Conservation (phyloP, 2,888 invertebrate genomes). For the Invenusta paracnida region DNA sequence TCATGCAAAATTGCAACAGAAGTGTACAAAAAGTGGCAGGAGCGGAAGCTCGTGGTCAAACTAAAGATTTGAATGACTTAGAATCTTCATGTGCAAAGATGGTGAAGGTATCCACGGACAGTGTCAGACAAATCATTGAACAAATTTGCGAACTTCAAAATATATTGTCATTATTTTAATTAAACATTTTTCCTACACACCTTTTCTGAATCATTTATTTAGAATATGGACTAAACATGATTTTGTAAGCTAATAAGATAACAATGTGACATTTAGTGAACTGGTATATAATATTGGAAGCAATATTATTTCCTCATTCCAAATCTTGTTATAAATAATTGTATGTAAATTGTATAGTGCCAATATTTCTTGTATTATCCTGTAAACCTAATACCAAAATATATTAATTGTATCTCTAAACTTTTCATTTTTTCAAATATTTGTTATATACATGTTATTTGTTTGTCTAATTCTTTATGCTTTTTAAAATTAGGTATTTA, state of each 20-base stretch:
- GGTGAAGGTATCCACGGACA: not conserved
- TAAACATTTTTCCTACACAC: not conserved
- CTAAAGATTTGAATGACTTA: not conserved
- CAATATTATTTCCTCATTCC: not conserved
- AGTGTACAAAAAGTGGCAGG: not conserved
- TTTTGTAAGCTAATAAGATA: not conserved
- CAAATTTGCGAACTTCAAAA: not conserved
- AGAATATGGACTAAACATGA: not conserved
- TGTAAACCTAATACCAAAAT: constrained; percentile 14
- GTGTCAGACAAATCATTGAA: not conserved
- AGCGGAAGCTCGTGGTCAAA: not conserved
- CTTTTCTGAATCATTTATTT: not conserved
- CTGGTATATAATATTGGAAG: not conserved
- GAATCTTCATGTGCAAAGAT: constrained; percentile 9
- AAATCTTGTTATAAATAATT: not conserved
- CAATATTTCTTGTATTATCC: constrained; percentile 2
- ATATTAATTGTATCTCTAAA: constrained; percentile 24
- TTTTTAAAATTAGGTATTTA: constrained; percentile 21
- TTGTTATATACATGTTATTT: constrained; percentile 10
- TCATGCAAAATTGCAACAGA: not conserved
- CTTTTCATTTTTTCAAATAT: constrained; percentile 11
- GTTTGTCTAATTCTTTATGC: constrained; percentile 19
- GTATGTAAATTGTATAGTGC: not conserved
- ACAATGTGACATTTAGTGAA: not conserved
- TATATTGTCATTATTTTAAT: not conserved